phyloP scores from a whole-genome alignment of 1,140 invertebrate genomes.

The Philopotamus ludificatus region DNA sequence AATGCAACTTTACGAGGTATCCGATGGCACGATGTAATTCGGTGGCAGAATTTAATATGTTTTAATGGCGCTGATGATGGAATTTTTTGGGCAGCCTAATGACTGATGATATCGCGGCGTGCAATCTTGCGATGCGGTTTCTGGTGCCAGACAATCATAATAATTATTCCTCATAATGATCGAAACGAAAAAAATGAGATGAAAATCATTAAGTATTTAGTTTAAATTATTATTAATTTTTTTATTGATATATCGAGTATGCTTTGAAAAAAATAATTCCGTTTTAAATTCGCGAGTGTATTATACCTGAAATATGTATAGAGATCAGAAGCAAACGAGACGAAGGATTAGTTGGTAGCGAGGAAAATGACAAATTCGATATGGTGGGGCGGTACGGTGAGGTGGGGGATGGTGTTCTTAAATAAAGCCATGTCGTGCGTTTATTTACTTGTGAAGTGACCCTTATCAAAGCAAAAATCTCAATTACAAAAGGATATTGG shows the following conservation, averaged over 20 bases:
- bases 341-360: no score
- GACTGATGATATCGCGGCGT: neutral
- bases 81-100: neutral
- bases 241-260: no score
- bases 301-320: no score
- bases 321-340: no score
- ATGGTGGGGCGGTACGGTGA: constrained; percentile 5
- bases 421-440: constrained; percentile 25
- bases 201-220: no score
- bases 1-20: neutral
- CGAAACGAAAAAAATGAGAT: no score
- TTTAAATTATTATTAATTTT: no score
- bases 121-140: neutral
- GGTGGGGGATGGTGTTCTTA: no score
- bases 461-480: constrained; percentile 31
- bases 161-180: no score
- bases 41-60: constrained; percentile 22
- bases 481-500: constrained; percentile 31
- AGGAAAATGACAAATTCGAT: constrained; percentile 26
- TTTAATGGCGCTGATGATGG: neutral
- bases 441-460: constrained; percentile 32
- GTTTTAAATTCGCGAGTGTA: no score
- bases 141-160: neutral
- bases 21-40: constrained; percentile 9
- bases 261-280: no score